Evolutionary conservation across 2,888 invertebrate species (phyloP).

Genomic region (Troides oblongomaculatus): DNA sequence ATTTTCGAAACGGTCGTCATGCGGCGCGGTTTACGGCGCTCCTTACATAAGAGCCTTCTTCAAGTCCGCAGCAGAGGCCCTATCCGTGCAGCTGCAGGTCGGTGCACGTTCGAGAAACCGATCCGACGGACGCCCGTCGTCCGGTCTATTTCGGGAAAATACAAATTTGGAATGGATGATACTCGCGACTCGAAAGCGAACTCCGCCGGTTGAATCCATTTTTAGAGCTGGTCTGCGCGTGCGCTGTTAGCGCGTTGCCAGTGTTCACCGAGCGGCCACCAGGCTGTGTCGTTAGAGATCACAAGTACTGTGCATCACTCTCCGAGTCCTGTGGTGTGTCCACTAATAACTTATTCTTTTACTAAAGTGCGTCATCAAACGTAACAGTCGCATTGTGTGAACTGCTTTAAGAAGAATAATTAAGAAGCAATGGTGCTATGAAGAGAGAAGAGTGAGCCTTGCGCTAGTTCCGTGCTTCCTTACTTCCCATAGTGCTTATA

Average conservation of each 20-base stretch:
- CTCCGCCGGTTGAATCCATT: conserved; percentile 77
- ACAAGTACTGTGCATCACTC: conserved; percentile 47
- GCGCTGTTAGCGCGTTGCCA: conserved; percentile 72
- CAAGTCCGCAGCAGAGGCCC: conserved; percentile 46
- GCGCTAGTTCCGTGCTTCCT: conserved; percentile 95
- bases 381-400: conserved; percentile 19
- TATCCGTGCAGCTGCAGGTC: conserved; percentile 62
- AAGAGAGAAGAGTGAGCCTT: conserved; percentile 72
- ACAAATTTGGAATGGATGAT: conserved; percentile 88
- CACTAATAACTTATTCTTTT: conserved; percentile 40
- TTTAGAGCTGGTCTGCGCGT: conserved; percentile 79
- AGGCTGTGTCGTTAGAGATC: conserved; percentile 72
- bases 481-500: conserved; percentile 94
- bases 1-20: conserved; percentile 76
- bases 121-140: conserved; percentile 78
- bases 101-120: conserved; percentile 77
- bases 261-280: conserved; percentile 72
- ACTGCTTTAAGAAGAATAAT: conserved; percentile 8
- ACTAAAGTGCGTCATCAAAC: conserved; percentile 47
- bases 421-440: conserved; percentile 25
- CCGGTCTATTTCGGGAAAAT: conserved; percentile 87
- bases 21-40: conserved; percentile 71
- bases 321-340: conserved; percentile 34
- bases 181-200: conserved; percentile 77
- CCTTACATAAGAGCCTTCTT: conserved; percentile 65